phyloP scores from a whole-genome alignment of 2,113 vertebrate species.

The Hemicordylus capensis region DNA sequence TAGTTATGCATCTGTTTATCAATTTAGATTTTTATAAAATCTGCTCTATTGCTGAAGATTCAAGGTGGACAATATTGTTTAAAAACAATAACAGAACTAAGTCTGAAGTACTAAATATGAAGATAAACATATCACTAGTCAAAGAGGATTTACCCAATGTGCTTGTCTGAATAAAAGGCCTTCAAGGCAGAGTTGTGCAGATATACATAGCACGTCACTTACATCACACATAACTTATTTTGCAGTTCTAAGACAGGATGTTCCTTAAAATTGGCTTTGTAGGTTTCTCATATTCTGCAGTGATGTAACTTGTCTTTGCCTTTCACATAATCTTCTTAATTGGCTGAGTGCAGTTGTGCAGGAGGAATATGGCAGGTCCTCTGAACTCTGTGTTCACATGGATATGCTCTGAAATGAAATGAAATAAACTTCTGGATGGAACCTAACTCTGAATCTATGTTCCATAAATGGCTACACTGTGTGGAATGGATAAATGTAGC shows the following conservation, averaged over 20 bases:
- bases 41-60: background rate
- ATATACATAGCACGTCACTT: too few species aligned
- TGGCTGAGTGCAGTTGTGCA: background rate
- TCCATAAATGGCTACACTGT: background rate
- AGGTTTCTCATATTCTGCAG: background rate
- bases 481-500: background rate
- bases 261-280: slow-evolving; percentile 27
- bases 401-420: background rate
- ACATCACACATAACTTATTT: background rate
- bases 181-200: background rate
- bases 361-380: background rate
- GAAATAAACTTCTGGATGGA: background rate
- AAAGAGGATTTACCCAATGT: background rate
- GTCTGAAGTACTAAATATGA: background rate
- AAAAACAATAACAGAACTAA: background rate
- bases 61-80: background rate
- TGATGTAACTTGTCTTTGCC: slow-evolving; percentile 9
- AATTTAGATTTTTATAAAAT: background rate
- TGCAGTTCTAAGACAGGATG: slow-evolving; percentile 9
- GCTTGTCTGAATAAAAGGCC: background rate
- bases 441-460: background rate
- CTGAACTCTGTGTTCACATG: background rate
- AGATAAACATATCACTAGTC: background rate
- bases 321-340: slow-evolving; percentile 43
- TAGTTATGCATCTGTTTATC: background rate